Conservation (phyloP, 2,113 vertebrate genomes). For the Daphoenositta chrysoptera region DNA sequence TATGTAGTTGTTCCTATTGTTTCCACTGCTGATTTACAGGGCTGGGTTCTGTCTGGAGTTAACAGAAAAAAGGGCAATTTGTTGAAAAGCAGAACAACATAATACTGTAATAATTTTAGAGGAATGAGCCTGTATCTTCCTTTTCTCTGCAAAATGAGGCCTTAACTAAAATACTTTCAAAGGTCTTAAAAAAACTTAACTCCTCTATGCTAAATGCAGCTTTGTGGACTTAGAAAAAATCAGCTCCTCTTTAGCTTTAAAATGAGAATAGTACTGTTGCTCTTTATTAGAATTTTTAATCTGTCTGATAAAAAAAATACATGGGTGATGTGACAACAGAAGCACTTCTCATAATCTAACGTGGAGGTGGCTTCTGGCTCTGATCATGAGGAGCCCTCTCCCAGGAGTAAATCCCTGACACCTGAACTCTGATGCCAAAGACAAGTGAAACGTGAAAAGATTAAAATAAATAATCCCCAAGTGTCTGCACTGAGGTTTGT, state of each 20-base stretch:
- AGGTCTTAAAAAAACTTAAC: not conserved
- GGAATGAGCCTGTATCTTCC: not conserved
- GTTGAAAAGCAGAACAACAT: not conserved
- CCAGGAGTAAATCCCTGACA: not conserved
- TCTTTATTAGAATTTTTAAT: not conserved
- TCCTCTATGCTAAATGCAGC: not conserved
- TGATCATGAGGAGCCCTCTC: not conserved
- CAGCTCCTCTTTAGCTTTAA: not conserved
- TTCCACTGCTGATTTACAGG: not conserved
- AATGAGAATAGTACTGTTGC: not conserved
- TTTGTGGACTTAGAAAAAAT: not conserved
- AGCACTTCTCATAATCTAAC: accelerated
- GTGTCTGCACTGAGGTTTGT: not conserved
- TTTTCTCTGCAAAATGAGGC: not conserved
- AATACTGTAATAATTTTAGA: not conserved
- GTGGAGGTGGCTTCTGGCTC: not conserved
- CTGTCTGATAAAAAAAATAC: not conserved
- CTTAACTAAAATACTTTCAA: not conserved
- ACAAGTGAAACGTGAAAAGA: not conserved
- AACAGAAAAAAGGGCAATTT: not conserved
- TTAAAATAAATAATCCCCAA: not conserved
- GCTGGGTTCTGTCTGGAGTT: not conserved
- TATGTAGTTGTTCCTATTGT: not conserved
- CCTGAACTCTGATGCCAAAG: not conserved
- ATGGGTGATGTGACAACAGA: not conserved